Base-by-base conservation (phyloP, 2,888 invertebrate species). In the Sepioteuthis lessoniana region DNA sequence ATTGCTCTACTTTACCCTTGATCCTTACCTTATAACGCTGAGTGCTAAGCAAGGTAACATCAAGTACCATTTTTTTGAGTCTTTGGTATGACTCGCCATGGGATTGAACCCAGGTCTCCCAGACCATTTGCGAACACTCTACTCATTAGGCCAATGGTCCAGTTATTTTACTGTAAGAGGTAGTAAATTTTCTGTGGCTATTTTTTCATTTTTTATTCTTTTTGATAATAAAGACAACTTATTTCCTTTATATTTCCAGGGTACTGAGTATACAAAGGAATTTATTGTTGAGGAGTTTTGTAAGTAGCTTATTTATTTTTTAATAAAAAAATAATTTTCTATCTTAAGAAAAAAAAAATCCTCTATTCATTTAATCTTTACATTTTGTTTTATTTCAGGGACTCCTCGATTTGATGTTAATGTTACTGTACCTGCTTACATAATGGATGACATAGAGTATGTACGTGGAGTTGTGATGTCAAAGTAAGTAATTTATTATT, bases 361-460 rank as follows among this genome's bases (percentile, higher is more conserved):
- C 0, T 10, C 1, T 7, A 16, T 21, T 35, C 13, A 35, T 76
- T 35, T 76, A n/a, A n/a, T 35, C 8, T 76, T 35, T 35, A 25
- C 5, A 55, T 21, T 4, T n/a, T n/a, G 28, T 94, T 94, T n/a
- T 94, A 50, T 95, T 95, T 90, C 95, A 97, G 97, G 99, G 97
- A 99, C 99, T 97, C 99, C 99, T 0, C 98, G 99, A 95, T 99
- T 98, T 97, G 99, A 99, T 98, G 98, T 99, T 0, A 99, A 99
- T 97, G 99, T 99, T 0, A 99, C 99, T 0, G 99, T 99, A 98
- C 98, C 99, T 0, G 98, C 99, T 0, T 99, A 99, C 97, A 98
- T 99, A 97, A 98, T 99, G 97, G 98, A 98, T 96, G 98, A 98
- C 42, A 93, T 95, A 47, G 98, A 98, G 25, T 99, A 97, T 96